phyloP scores from a whole-genome alignment of 1,140 invertebrate species.

The Leptoteleia sp. region DNA sequence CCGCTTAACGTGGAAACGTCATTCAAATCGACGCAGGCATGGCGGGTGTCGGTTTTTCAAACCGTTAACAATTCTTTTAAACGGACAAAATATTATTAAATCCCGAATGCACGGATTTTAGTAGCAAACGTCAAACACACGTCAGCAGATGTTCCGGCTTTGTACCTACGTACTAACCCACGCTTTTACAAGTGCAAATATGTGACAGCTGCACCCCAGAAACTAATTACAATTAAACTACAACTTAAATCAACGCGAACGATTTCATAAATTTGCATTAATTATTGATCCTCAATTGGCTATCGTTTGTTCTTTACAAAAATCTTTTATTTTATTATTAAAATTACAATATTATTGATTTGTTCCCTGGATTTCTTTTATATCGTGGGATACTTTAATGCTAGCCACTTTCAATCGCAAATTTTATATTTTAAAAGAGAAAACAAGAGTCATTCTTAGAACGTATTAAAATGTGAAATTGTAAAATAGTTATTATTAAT shows the following conservation, averaged over 20 bases:
- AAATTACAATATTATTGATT: too few species aligned
- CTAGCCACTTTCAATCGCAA: too few species aligned
- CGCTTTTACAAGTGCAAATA: slow-evolving; percentile 48
- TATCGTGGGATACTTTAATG: too few species aligned
- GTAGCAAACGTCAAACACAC: slow-evolving; percentile 44
- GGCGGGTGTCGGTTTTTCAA: slow-evolving; percentile 8
- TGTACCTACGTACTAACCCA: slow-evolving; percentile 20
- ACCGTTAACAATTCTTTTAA: slow-evolving; percentile 27
- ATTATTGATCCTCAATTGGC: too few species aligned
- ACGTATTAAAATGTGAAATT: too few species aligned
- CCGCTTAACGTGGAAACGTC: slow-evolving; percentile 9
- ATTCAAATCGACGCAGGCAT: slow-evolving; percentile 3
- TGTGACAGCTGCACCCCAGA: slow-evolving; percentile 35
- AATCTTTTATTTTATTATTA: too few species aligned
- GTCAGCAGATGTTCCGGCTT: slow-evolving; percentile 40
- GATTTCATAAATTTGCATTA: too few species aligned
- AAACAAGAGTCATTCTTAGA: too few species aligned
- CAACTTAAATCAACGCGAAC: slow-evolving; percentile 13
- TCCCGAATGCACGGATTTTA: slow-evolving; percentile 36
- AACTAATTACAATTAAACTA: slow-evolving; percentile 31
- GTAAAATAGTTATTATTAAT: too few species aligned
- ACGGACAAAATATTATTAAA: slow-evolving; percentile 41
- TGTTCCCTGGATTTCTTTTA: too few species aligned
- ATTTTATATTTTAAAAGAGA: too few species aligned
- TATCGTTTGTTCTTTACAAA: too few species aligned